Evolutionary conservation across 2,797 vertebrate genomes (phyloP).

Genomic region (Nannoperca australis): DNA sequence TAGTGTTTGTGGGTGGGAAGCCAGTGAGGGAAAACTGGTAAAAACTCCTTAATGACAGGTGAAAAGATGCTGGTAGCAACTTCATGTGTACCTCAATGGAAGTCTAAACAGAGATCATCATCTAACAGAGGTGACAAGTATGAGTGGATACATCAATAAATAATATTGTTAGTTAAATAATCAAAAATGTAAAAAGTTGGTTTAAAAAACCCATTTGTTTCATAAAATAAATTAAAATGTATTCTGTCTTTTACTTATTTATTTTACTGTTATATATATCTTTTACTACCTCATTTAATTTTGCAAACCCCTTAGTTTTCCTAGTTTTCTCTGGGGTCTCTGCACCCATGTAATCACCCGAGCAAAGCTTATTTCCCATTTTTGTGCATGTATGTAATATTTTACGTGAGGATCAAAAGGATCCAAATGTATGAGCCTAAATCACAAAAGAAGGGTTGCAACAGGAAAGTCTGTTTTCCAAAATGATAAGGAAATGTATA

Average conservation of each 20-base stretch:
- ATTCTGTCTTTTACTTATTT: not conserved
- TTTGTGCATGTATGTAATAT: not conserved
- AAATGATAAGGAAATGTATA: no score
- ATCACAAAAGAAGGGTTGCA: not conserved
- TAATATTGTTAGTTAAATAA: not conserved
- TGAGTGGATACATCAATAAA: not conserved
- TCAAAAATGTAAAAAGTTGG: not conserved
- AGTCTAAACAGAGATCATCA: not conserved
- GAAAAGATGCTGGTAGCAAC: not conserved
- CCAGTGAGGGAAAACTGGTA: conserved; percentile 3
- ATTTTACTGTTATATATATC: not conserved
- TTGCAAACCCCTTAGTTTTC: not conserved
- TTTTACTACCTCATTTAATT: not conserved
- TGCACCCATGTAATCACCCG: not conserved
- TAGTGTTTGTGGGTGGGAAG: not conserved
- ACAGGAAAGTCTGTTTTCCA: not conserved
- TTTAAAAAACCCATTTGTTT: no score
- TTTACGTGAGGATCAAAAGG: not conserved
- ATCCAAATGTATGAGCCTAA: not conserved
- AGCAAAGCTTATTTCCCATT: not conserved
- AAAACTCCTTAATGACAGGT: not conserved
- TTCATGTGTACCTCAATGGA: not conserved
- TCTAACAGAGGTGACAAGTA: not conserved
- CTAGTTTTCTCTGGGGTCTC: not conserved
- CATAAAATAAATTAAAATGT: not conserved